Percentiles rank a stretch among this genome's conserved stretches.
Evolutionary conservation across 2,113 vertebrate genomes (phyloP).

Genomic region (Anhinga anhinga): DNA sequence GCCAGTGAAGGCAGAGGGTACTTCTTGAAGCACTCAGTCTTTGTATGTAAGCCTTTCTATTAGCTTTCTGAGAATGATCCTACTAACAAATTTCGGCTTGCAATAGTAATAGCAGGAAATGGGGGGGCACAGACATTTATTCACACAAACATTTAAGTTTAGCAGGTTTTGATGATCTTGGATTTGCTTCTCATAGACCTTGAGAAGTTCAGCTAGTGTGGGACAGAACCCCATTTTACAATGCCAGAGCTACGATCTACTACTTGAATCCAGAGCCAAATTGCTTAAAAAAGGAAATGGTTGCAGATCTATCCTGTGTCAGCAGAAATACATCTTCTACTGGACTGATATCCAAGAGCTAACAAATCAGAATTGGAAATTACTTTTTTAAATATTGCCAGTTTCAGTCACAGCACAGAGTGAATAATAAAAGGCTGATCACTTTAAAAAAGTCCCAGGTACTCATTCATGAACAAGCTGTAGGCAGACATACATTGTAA

Average conservation of each 20-base stretch:
- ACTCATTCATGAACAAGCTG: not conserved
- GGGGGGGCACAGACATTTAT: not conserved
- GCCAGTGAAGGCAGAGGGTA: not conserved
- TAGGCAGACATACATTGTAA: not conserved
- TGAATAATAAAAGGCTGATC: not conserved
- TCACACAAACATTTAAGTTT: not conserved
- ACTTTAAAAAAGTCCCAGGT: not conserved
- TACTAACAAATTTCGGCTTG: not conserved
- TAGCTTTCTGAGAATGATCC: not conserved
- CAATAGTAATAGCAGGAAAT: not conserved
- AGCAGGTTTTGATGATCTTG: not conserved
- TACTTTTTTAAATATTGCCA: not conserved
- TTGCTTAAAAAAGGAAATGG: not conserved
- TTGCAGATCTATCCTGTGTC: not conserved
- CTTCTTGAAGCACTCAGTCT: not conserved
- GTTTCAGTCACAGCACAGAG: not conserved
- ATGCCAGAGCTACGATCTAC: not conserved
- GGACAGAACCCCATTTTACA: not conserved
- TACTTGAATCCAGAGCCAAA: not conserved
- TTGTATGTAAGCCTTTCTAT: not conserved
- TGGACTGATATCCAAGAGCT: not conserved
- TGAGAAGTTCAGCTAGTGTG: not conserved
- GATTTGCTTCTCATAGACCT: not conserved
- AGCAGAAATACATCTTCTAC: not conserved
- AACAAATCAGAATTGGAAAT: not conserved